Conservation (phyloP, 2,888 invertebrate species). For the Drosophila barbarae region DNA sequence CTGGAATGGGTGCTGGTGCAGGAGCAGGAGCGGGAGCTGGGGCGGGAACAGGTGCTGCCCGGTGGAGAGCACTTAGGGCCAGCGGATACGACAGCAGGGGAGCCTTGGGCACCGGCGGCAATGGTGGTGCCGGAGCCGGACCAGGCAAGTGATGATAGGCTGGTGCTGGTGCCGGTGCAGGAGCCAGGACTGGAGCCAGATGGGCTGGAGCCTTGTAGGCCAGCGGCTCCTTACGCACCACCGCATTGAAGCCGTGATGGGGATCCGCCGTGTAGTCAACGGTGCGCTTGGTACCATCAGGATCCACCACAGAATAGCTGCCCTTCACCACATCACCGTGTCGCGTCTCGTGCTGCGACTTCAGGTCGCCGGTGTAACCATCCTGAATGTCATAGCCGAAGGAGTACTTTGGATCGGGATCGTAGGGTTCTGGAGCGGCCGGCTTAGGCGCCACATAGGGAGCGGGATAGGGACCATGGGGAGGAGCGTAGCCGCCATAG, state of each 20-base stretch:
- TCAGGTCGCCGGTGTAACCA: slow-evolving; percentile 80
- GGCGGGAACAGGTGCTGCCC: slow-evolving; percentile 47
- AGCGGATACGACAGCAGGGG: slow-evolving; percentile 56
- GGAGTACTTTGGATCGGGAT: slow-evolving; percentile 80
- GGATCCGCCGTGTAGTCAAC: slow-evolving; percentile 83
- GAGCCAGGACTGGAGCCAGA: slow-evolving; percentile 47
- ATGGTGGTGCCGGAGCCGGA: slow-evolving; percentile 58
- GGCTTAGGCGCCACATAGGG: slow-evolving; percentile 71
- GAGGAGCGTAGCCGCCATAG: slow-evolving; percentile 69
- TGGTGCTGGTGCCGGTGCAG: slow-evolving; percentile 46
- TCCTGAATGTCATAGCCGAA: slow-evolving; percentile 81
- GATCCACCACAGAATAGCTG: slow-evolving; percentile 81
- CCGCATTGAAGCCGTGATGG: slow-evolving; percentile 80
- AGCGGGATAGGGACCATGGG: slow-evolving; percentile 52
- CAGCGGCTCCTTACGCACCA: slow-evolving; percentile 78
- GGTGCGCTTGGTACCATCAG: slow-evolving; percentile 84
- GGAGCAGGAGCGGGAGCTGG: slow-evolving; percentile 50
- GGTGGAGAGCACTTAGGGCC: slow-evolving; percentile 49
- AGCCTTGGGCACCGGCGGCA: slow-evolving; percentile 67
- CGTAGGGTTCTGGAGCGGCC: slow-evolving; percentile 77
- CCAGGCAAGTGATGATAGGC: slow-evolving; percentile 18
- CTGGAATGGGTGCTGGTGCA: slow-evolving; percentile 49
- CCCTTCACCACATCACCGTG: slow-evolving; percentile 84
- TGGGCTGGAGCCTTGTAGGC: slow-evolving; percentile 70
- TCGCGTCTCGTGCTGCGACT: slow-evolving; percentile 83